A percentile compares a stretch with the other conserved stretches of the same genome.
phyloP scores from a whole-genome alignment of 2,888 invertebrate genomes.

The Bedellia somnulentella region DNA sequence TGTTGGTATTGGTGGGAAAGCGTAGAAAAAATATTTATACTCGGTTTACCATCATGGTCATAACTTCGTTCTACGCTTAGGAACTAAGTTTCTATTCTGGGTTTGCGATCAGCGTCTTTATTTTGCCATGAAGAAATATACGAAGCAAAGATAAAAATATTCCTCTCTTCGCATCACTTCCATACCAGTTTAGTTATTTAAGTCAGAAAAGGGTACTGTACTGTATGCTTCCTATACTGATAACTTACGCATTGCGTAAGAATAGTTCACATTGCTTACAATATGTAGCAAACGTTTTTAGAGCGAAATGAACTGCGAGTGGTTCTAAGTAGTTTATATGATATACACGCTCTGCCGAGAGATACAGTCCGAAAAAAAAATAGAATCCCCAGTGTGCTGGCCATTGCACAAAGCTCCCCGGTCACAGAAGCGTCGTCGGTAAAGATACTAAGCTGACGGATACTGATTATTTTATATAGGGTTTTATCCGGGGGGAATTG shows the following conservation, averaged over 20 bases:
- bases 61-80: background rate
- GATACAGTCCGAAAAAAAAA: background rate
- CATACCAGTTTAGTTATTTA: background rate
- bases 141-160: conserved; percentile 1
- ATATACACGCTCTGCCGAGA: background rate
- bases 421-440: background rate
- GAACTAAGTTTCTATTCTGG: background rate
- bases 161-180: background rate
- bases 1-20: conserved; percentile 10
- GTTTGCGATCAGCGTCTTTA: background rate
- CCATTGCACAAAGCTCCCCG: background rate
- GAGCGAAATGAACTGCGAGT: background rate
- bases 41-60: background rate
- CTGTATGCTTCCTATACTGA: background rate
- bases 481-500: background rate
- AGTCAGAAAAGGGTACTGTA: background rate
- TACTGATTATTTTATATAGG: background rate
- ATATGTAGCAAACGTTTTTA: background rate
- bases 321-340: conserved; percentile 1
- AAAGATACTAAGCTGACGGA: background rate
- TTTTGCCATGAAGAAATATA: background rate
- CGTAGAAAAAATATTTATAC: conserved; percentile 7
- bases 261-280: background rate
- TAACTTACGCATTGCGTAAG: background rate
- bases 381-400: background rate